A percentile compares a stretch with the other conserved stretches of the same genome.
Evolutionary conservation across 2,113 vertebrate genomes (phyloP).

Genomic region (Atlantisia rogersi): DNA sequence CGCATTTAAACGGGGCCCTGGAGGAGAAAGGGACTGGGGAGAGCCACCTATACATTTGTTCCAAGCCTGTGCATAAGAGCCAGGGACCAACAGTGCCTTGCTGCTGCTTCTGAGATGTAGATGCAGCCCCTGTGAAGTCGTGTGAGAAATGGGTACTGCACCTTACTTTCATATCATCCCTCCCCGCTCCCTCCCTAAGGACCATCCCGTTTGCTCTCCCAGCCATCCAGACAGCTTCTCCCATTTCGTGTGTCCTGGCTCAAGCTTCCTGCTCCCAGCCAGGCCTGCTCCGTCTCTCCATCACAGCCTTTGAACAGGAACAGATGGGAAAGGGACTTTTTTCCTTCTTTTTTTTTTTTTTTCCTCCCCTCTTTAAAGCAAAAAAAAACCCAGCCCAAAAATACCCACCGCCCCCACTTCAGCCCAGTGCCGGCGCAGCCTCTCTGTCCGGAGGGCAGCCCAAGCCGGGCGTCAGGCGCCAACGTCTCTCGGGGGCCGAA

Average conservation of each 20-base stretch:
- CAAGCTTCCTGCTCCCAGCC: not conserved
- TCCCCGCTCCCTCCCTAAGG: not conserved
- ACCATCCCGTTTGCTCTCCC: not conserved
- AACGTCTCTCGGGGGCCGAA: not conserved
- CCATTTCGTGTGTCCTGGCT: not conserved
- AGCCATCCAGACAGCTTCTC: not conserved
- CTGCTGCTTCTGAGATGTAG: not conserved
- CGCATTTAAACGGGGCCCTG: not conserved
- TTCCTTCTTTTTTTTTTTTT: not conserved
- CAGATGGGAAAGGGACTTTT: not conserved
- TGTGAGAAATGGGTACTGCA: not conserved
- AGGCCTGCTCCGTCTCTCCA: not conserved
- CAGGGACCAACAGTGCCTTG: not conserved
- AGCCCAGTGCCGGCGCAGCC: not conserved
- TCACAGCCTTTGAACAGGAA: not conserved
- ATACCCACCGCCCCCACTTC: not conserved
- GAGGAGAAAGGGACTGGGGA: not conserved
- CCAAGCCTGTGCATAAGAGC: not conserved
- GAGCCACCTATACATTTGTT: fast-evolving
- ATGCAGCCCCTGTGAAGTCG: not conserved
- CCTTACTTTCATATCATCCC: not conserved
- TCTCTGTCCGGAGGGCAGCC: not conserved
- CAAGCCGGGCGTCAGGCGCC: not conserved
- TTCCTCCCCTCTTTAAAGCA: not conserved
- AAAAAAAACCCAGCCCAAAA: not conserved